Conservation (phyloP, 2,888 invertebrate genomes). For the Oscheius onirici region DNA sequence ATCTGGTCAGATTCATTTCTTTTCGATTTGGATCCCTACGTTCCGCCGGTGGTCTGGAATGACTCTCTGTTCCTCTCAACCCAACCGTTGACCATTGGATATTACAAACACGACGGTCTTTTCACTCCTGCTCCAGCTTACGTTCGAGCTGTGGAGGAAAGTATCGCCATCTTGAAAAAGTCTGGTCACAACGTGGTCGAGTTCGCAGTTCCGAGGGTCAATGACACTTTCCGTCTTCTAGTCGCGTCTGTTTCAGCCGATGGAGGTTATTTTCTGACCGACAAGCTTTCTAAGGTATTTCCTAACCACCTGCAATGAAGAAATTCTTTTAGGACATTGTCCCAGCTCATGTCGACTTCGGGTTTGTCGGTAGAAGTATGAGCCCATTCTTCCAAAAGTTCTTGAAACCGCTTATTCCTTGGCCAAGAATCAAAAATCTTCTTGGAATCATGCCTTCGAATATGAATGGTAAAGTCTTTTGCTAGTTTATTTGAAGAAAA, state of each 20-base stretch:
- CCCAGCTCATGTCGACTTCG: constrained; percentile 36
- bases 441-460: constrained; percentile 35
- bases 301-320: too few relatives aligned
- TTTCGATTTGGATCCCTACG: constrained; percentile 58
- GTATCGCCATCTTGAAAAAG: constrained; percentile 40
- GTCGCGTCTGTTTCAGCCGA: constrained; percentile 54
- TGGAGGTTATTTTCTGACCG: constrained; percentile 54
- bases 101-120: constrained; percentile 61
- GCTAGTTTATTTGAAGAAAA: neutral
- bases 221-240: constrained; percentile 46
- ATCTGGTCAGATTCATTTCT: constrained; percentile 50
- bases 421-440: constrained; percentile 32
- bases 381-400: constrained; percentile 38
- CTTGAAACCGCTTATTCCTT: constrained; percentile 36
- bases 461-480: constrained; percentile 36
- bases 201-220: constrained; percentile 52
- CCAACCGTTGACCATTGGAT: constrained; percentile 42
- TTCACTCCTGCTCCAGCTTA: constrained; percentile 59
- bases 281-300: constrained; percentile 46
- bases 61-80: constrained; percentile 43
- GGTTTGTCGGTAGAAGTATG: constrained; percentile 36
- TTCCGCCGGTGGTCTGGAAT: constrained; percentile 60
- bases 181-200: constrained; percentile 54
- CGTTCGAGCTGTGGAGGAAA: constrained; percentile 54
- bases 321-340: constrained; percentile 39